Evolutionary conservation across 2,888 invertebrate species (phyloP).

Genomic region (Chloroclystis v-ata): DNA sequence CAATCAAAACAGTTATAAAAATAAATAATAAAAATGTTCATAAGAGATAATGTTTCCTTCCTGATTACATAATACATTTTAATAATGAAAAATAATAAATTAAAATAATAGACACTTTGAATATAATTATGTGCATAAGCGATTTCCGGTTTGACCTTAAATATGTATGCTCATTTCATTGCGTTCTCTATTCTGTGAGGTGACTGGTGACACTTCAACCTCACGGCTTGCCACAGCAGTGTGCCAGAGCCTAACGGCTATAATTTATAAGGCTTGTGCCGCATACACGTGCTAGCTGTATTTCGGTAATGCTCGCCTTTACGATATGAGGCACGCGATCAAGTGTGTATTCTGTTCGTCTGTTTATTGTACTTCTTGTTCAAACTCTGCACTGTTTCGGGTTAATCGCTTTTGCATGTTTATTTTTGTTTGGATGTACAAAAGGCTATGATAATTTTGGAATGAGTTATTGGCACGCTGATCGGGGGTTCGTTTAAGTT

Average conservation of each 20-base stretch:
- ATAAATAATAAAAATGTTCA: no score
- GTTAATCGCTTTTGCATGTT: slow-evolving; percentile 6
- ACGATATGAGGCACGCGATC: slow-evolving; percentile 59
- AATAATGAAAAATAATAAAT: no score
- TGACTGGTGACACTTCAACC: background rate
- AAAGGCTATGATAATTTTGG: background rate
- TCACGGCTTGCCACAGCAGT: slow-evolving; percentile 1
- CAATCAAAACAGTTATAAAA: no score
- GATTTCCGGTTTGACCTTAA: no score
- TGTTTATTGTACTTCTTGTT: slow-evolving; percentile 27
- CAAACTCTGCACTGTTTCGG: slow-evolving; percentile 12
- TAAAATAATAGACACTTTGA: no score
- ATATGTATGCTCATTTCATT: no score
- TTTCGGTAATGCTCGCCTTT: slow-evolving; percentile 64
- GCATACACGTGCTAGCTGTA: slow-evolving; percentile 66
- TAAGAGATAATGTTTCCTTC: no score
- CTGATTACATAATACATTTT: no score
- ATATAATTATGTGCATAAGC: no score
- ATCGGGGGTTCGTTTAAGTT: no score
- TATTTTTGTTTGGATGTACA: slow-evolving; percentile 2
- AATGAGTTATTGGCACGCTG: slow-evolving; percentile 1
- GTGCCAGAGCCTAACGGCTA: slow-evolving; percentile 35
- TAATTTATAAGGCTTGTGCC: slow-evolving; percentile 63
- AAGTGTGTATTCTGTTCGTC: slow-evolving; percentile 25
- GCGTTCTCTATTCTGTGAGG: background rate